Evolutionary conservation across 2,888 invertebrate species (phyloP).

Genomic region (Gari tellinella): DNA sequence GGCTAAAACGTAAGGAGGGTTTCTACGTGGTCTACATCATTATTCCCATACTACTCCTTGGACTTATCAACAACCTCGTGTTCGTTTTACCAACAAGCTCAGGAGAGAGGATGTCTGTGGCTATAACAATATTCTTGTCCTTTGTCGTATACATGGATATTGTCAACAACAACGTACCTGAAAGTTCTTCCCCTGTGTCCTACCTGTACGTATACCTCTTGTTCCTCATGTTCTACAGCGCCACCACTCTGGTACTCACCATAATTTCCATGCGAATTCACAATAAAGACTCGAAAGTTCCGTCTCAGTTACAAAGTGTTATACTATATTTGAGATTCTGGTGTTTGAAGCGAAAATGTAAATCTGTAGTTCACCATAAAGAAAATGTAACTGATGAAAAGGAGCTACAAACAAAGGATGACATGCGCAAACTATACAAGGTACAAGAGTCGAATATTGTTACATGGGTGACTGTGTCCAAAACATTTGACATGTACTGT

Average conservation of each 20-base stretch:
- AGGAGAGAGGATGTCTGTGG: slow-evolving; percentile 46
- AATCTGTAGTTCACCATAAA: too few relatives aligned
- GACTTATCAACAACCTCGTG: slow-evolving; percentile 37
- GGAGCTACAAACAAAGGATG: too few relatives aligned
- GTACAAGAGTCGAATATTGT: not conserved
- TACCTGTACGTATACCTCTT: slow-evolving; percentile 46
- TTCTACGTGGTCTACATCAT: slow-evolving; percentile 46
- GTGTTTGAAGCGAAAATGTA: not conserved
- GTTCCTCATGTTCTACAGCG: slow-evolving; percentile 37
- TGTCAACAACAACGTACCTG: slow-evolving; percentile 47
- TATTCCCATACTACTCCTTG: slow-evolving; percentile 42
- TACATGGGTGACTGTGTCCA: slow-evolving; percentile 30
- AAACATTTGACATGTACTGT: slow-evolving; percentile 33
- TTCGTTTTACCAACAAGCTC: slow-evolving; percentile 45
- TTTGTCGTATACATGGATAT: slow-evolving; percentile 53
- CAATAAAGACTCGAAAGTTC: slow-evolving; percentile 22
- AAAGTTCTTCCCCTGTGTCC: slow-evolving; percentile 45
- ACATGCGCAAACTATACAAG: too few relatives aligned
- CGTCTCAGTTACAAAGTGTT: not conserved
- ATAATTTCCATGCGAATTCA: slow-evolving; percentile 46
- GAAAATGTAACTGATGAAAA: not conserved
- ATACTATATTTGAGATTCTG: slow-evolving; percentile 3
- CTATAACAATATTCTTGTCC: slow-evolving; percentile 49
- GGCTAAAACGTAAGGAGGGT: not conserved
- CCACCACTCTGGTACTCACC: slow-evolving; percentile 17